Evolutionary conservation across 2,888 invertebrate species (phyloP).

Genomic region (Xanthia togata): DNA sequence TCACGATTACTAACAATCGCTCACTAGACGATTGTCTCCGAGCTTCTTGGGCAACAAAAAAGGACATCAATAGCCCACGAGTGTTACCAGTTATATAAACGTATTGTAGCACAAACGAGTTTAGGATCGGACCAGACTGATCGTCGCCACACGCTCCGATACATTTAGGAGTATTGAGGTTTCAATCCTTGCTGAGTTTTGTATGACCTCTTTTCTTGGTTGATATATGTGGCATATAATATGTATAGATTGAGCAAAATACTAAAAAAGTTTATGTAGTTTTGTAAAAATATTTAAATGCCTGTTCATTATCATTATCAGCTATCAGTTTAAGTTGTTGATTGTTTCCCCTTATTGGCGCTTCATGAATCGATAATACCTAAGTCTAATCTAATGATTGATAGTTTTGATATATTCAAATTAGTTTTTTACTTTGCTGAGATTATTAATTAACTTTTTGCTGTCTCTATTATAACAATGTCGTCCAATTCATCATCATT

Average conservation of each 20-base stretch:
- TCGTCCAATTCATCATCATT: constrained; percentile 3
- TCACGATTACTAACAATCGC: constrained; percentile 40
- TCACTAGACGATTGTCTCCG: constrained; percentile 47
- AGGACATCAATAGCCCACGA: constrained; percentile 73
- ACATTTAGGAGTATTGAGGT: constrained; percentile 43
- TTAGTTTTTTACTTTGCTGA: background rate
- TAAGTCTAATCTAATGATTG: constrained; percentile 12
- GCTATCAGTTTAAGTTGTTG: background rate
- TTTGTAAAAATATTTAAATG: background rate
- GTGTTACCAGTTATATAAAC: constrained; percentile 69
- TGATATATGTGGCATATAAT: too few species aligned
- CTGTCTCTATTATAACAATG: constrained; percentile 8
- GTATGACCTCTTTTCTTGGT: constrained; percentile 10
- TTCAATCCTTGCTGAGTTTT: constrained; percentile 30
- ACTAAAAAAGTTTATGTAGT: background rate
- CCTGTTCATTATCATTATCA: background rate
- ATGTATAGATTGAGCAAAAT: background rate
- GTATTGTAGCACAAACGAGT: constrained; percentile 63
- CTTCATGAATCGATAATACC: background rate
- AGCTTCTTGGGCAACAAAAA: constrained; percentile 61
- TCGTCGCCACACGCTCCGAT: constrained; percentile 58
- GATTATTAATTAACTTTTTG: background rate
- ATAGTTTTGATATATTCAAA: background rate
- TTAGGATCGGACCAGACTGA: constrained; percentile 63
- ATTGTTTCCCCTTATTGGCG: background rate